phyloP scores from a whole-genome alignment of 2,888 invertebrate genomes.

The Lumbricus terrestris region DNA sequence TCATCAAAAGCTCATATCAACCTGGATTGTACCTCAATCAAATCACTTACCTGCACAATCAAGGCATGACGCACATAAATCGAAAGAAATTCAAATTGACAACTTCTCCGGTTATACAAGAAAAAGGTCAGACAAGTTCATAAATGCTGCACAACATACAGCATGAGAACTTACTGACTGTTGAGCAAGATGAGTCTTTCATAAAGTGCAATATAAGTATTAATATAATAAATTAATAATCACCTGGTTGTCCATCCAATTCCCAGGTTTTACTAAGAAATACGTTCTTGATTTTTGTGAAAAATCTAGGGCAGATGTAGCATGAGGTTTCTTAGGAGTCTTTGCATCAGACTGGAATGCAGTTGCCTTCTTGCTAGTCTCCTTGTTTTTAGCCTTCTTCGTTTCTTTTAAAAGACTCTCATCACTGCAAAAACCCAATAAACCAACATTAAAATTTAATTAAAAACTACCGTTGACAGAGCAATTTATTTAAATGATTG shows the following conservation, averaged over 20 bases:
- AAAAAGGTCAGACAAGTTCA: neutral
- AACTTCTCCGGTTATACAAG: neutral
- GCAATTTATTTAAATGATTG: neutral
- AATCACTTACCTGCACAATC: neutral
- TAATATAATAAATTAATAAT: neutral
- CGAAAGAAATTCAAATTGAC: neutral
- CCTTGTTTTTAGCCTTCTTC: neutral
- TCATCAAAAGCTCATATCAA: neutral
- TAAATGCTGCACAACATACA: neutral
- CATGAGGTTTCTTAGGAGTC: neutral
- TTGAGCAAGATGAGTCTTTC: neutral
- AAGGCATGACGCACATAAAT: neutral
- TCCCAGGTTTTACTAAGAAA: neutral
- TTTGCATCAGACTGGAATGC: neutral
- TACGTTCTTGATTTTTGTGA: neutral
- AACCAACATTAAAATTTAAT: neutral
- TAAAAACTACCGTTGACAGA: neutral
- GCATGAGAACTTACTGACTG: neutral
- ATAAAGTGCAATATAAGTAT: neutral
- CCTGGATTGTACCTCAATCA: neutral
- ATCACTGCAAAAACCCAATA: neutral
- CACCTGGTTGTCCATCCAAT: conserved; percentile 8
- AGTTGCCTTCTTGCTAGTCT: neutral
- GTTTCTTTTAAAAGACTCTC: neutral
- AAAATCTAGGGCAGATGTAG: neutral